A percentile compares a stretch with the other conserved stretches of the same genome.
phyloP scores from a whole-genome alignment of 1,140 invertebrate genomes.

The Tetramorium alpestre region DNA sequence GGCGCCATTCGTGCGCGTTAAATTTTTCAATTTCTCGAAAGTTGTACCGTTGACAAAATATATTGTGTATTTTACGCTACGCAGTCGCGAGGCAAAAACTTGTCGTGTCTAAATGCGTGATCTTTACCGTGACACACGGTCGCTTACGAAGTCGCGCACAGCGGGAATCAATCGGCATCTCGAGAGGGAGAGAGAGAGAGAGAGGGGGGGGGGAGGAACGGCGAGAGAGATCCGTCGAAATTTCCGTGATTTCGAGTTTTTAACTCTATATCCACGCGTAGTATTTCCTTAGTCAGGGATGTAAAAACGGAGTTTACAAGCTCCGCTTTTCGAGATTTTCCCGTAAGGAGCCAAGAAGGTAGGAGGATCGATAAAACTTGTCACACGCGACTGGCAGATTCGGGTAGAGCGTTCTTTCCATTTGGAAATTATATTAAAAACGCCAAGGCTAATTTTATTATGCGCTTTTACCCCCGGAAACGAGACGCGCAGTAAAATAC shows the following conservation, averaged over 20 bases:
- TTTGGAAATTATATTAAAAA: conserved; percentile 31
- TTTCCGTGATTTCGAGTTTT: background rate
- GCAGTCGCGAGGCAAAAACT: background rate
- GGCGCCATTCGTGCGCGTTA: background rate
- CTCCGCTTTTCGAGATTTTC: background rate
- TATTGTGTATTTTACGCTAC: background rate
- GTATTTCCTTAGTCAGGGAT: background rate
- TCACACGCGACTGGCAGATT: background rate
- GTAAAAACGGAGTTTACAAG: background rate
- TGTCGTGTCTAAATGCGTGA: background rate
- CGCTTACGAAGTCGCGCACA: background rate
- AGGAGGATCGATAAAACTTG: conserved; percentile 20
- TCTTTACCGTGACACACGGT: background rate
- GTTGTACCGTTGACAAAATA: background rate
- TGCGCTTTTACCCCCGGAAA: background rate
- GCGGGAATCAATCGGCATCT: background rate
- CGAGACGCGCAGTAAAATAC: conserved; percentile 2
- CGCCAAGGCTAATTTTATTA: conserved; percentile 24
- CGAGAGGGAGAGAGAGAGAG: background rate
- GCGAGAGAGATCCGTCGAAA: background rate
- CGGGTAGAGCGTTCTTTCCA: background rate
- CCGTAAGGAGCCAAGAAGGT: background rate
- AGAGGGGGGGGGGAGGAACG: background rate
- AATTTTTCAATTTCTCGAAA: conserved; percentile 46
- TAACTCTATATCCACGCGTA: background rate